Conservation (phyloP, 1,140 invertebrate species). For the Elysia chlorotica region DNA sequence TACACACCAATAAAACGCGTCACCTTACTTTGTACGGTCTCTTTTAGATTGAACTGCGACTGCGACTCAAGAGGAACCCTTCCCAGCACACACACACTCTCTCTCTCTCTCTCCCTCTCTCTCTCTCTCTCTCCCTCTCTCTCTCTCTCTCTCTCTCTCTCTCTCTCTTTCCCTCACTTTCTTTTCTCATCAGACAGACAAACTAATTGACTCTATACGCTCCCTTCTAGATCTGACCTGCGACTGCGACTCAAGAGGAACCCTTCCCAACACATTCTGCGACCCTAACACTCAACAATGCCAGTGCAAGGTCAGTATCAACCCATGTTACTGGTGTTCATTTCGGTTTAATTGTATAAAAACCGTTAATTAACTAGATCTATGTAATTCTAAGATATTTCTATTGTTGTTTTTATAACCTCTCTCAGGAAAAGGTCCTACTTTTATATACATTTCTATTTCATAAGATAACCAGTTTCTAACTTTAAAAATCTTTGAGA, state of each 20-base stretch:
- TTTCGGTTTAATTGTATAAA: too few species aligned
- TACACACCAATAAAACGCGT: too few species aligned
- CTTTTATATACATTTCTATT: too few species aligned
- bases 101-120: too few species aligned
- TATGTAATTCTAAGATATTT: neutral
- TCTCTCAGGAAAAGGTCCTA: too few species aligned
- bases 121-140: too few species aligned
- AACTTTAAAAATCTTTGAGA: neutral
- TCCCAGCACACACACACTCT: too few species aligned
- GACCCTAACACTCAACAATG: conserved; percentile 66
- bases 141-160: neutral
- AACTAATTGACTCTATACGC: neutral
- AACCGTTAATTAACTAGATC: neutral
- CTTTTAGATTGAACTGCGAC: conserved; percentile 46
- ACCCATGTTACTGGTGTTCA: too few species aligned
- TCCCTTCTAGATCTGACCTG: conserved; percentile 36
- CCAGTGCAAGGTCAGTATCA: conserved; percentile 71
- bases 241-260: conserved; percentile 71
- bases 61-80: conserved; percentile 74
- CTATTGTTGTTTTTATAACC: too few species aligned
- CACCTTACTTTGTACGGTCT: neutral
- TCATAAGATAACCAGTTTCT: too few species aligned
- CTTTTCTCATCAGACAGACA: too few species aligned
- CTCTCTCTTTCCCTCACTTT: too few species aligned
- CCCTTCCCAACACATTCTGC: conserved; percentile 58